These are phyloP conservation scores for Mesochorus sp. DNA, from an alignment of 2,888 invertebrate genomes.

Conservation along the genomic window DNA sequence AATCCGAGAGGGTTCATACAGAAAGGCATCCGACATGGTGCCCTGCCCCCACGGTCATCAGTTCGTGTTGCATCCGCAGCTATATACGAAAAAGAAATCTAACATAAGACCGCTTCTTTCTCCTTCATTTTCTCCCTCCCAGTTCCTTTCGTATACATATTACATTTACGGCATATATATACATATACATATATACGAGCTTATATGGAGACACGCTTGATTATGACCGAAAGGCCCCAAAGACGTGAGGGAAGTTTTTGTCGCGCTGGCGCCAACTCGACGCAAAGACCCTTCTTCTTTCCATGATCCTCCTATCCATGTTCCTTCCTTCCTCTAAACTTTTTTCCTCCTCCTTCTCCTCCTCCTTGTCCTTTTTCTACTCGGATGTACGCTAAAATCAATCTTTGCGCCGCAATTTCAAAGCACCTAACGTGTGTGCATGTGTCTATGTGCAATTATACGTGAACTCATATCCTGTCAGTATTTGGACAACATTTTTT, in stretches of 20 bases:
- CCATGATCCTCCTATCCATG: conserved; percentile 14
- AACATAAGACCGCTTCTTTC: conserved; percentile 36
- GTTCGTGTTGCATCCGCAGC: conserved; percentile 30
- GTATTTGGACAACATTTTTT: not conserved
- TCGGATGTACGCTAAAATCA: conserved; percentile 65
- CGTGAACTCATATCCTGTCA: not conserved
- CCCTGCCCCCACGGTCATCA: conserved; percentile 49
- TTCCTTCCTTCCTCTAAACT: conserved; percentile 39
- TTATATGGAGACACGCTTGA: conserved; percentile 69
- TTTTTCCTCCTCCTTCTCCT: conserved; percentile 10
- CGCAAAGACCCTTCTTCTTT: conserved; percentile 57
- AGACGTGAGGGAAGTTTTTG: conserved; percentile 65
- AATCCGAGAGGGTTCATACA: conserved; percentile 31
- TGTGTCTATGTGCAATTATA: no score
- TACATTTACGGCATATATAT: not conserved
- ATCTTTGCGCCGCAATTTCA: conserved; percentile 70
- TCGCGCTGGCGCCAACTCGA: conserved; percentile 72
- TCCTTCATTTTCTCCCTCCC: not conserved
- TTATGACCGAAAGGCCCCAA: conserved; percentile 64
- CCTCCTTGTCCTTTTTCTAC: conserved; percentile 31
- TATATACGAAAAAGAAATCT: conserved; percentile 35
- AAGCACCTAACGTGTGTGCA: no score
- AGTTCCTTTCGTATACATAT: not conserved
- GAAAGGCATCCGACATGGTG: conserved; percentile 39
- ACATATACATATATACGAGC: not conserved